Percentiles rank a stretch among this genome's conserved stretches.
Conservation (phyloP, 2,888 invertebrate genomes). For the Oxyscelio sp. region DNA sequence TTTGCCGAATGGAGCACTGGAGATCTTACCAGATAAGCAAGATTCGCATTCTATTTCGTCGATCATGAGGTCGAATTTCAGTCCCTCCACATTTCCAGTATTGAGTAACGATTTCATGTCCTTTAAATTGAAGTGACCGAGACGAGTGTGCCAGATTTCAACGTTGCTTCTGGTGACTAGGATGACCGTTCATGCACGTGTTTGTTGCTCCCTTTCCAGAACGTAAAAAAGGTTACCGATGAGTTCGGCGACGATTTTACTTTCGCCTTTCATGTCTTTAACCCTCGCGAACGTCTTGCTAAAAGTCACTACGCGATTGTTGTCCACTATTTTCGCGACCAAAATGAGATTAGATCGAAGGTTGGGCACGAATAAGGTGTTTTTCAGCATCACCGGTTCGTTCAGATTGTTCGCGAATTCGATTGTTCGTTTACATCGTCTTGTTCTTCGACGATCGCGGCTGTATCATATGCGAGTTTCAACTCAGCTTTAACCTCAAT, state of each 20-base stretch:
- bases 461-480: conserved; percentile 22
- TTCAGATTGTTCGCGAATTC: not conserved
- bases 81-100: not conserved
- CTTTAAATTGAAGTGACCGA: conserved; percentile 59
- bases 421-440: conserved; percentile 20
- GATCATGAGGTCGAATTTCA: too few species aligned
- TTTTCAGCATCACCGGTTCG: not conserved
- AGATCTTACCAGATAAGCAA: conserved; percentile 21
- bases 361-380: conserved; percentile 35
- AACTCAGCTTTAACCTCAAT: too few species aligned
- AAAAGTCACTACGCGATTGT: conserved; percentile 15
- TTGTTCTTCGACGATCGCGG: conserved; percentile 5
- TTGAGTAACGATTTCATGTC: conserved; percentile 32
- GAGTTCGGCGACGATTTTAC: conserved; percentile 7
- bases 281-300: not conserved
- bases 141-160: conserved; percentile 62
- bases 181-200: too few species aligned
- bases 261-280: not conserved
- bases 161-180: too few species aligned
- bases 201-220: too few species aligned
- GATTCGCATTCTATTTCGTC: too few species aligned
- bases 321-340: conserved; percentile 29
- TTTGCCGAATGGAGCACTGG: conserved; percentile 39
- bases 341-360: conserved; percentile 29
- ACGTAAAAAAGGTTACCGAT: conserved; percentile 3